Conservation (phyloP, 2,888 invertebrate genomes). For the Strigamia transsilvanica region DNA sequence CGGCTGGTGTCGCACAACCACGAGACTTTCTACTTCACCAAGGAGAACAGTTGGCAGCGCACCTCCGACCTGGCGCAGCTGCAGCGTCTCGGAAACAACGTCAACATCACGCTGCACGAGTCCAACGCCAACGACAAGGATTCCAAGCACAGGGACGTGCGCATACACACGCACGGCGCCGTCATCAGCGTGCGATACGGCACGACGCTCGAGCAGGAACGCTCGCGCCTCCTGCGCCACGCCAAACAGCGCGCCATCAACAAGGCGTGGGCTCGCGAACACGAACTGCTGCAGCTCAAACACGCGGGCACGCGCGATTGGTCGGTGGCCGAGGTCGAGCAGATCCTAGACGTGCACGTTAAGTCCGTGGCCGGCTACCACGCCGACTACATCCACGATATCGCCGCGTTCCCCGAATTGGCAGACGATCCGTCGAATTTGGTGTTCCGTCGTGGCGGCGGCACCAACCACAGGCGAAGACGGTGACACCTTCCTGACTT, state of each 20-base stretch:
- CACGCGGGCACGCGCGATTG: slow-evolving; percentile 72
- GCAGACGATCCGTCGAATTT: slow-evolving; percentile 97
- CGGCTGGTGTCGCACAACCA: slow-evolving; percentile 72
- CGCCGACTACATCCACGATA: slow-evolving; percentile 90
- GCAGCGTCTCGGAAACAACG: slow-evolving; percentile 72
- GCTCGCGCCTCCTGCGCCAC: slow-evolving; percentile 86
- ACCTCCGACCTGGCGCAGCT: slow-evolving; percentile 87
- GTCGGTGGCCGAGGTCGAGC: slow-evolving; percentile 86
- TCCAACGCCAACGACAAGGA: slow-evolving; percentile 34
- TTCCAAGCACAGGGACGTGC: slow-evolving; percentile 69
- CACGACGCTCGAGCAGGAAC: slow-evolving; percentile 87
- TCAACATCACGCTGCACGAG: slow-evolving; percentile 53
- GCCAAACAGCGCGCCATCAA: slow-evolving; percentile 81
- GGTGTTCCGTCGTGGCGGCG: slow-evolving; percentile 55
- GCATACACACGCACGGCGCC: slow-evolving; percentile 88
- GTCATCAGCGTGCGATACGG: slow-evolving; percentile 95
- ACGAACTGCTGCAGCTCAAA: slow-evolving; percentile 71
- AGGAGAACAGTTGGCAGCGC: slow-evolving; percentile 89
- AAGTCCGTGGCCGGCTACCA: slow-evolving; percentile 79
- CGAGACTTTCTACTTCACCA: slow-evolving; percentile 92
- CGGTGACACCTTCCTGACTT: slow-evolving; percentile 51
- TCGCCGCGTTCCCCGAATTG: slow-evolving; percentile 87
- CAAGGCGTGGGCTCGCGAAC: slow-evolving; percentile 93
- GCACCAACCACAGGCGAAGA: slow-evolving; percentile 32
- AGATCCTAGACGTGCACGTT: slow-evolving; percentile 80